Base-by-base conservation (phyloP, 1,140 invertebrate genomes). In the Lepidurus packardi region DNA sequence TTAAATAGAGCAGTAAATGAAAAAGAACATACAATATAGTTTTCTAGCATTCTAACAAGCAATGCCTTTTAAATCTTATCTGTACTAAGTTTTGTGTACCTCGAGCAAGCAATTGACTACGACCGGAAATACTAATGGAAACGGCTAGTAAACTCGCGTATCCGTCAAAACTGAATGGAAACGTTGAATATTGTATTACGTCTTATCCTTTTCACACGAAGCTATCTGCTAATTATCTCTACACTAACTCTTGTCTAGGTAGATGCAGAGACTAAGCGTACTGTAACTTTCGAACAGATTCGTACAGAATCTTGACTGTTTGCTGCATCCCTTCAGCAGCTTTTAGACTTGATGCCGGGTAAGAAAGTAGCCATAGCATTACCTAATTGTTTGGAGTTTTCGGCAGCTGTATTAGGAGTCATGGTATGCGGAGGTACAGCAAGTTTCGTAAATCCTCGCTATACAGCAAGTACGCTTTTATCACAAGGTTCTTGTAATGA, bases 311-410 rank as follows among this genome's bases (percentile, higher is more conserved):
- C 45, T 47, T 1, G 45, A 16, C 10, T 1, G 16, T 21, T 76
- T 6, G 75, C 75, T 7, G 75, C 75, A 43, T 43, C 43, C 25
- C 43, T 76, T 7, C 44, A 76, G 47, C 3, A 45, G 75, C 11
- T 24, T 34, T 44, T 45, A 25, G 25, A 44, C 25, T 21, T 76
- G 3, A 76, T n/a, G 34, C 75, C 75, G 43, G 75, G 75, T 7
- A 8, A 76, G 8, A 76, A 45, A 11, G 75, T 76, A 7, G 75
- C 75, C 16, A 47, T 76, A 45, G 75, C 75, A 34, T 76, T 76
- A 34, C 75, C 75, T 21, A 76, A 43, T 8, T 76, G 75, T 25
- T 76, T 76, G 43, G 75, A 76, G 75, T 76, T 45, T 21, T 44
- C 75, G 6, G 47, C 45, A 11, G 47, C 43, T 7, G n/a, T 43